Base-by-base conservation (phyloP, 2,888 invertebrate genomes). In the Apamea epomidion region DNA sequence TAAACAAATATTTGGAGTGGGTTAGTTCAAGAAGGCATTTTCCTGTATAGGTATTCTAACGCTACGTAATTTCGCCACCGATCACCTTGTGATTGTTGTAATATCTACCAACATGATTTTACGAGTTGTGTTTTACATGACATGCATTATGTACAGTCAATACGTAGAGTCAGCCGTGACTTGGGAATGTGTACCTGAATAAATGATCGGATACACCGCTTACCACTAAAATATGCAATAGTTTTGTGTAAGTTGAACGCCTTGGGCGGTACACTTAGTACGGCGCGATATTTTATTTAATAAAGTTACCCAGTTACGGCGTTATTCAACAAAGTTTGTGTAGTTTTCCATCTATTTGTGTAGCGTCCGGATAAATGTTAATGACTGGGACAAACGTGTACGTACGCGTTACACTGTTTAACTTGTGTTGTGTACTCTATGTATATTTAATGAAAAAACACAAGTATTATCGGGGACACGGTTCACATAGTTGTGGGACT, bases 181-280 rank as follows among this genome's bases (percentile, higher is more conserved):
- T 94, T 92, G 95, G 94, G 95, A 95, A 95, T 96, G 95, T 95
- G 92, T 92, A 88, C 88, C 91, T 97, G 96, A 96, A 97, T 97
- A 96, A 97, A 95, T 95, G 93, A 97, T 96, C 91, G 94, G 92
- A 90, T 92, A 93, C 93, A 93, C 94, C 94, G 95, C 94, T 94
- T 94, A 92, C 92, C 92, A 94, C 95, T 97, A 94, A 96, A 97
- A 95, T 96, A 97, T 97, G 95, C 94, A 97, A 93, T 93, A 95
- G 95, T 96, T 96, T 96, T 96, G 95, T 96, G 94, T 96, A 95
- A 96, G 93, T 96, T 95, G 94, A 93, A 93, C 95, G 95, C 95
- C 96, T 96, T 93, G 91, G 92, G 93, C 92, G 92, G 92, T 89
- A 88, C 91, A 90, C 94, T 95, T 94, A 96, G 94, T 95, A 94